A percentile compares a stretch with the other conserved stretches of the same genome.
Conservation (phyloP, 2,888 invertebrate species). For the Melieria picta region DNA sequence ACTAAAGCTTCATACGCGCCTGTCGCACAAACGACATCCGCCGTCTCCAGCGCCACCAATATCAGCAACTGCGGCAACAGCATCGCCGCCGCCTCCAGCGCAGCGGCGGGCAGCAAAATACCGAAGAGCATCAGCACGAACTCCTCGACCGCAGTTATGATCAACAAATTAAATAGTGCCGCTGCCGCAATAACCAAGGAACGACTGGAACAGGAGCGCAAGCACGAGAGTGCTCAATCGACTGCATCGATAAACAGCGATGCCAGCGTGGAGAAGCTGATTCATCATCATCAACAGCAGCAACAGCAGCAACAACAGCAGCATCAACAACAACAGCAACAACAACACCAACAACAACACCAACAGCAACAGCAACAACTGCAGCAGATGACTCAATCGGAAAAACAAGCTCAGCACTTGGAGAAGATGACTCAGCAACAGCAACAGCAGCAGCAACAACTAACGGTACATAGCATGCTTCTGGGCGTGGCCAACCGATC, state of each 20-base stretch:
- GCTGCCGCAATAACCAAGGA: constrained; percentile 12
- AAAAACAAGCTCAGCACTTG: constrained; percentile 56
- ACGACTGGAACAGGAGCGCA: constrained; percentile 7
- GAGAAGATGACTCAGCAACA: constrained; percentile 57
- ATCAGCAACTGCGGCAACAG: constrained; percentile 26
- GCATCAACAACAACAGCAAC: constrained; percentile 57
- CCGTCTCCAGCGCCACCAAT: constrained; percentile 9
- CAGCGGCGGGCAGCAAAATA: constrained; percentile 51
- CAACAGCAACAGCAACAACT: constrained; percentile 67
- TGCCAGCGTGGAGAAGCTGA: constrained; percentile 49
- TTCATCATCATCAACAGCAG: constrained; percentile 63
- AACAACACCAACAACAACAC: constrained; percentile 59
- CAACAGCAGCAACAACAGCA: constrained; percentile 66
- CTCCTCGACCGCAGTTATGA: constrained; percentile 51
- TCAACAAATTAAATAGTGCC: constrained; percentile 53
- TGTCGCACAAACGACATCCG: constrained; percentile 39
- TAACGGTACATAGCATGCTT: constrained; percentile 70
- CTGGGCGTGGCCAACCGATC: constrained; percentile 66
- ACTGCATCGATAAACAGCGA: constrained; percentile 5
- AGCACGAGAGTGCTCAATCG: neutral
- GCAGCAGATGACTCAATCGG: constrained; percentile 36
- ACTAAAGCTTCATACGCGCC: constrained; percentile 40
- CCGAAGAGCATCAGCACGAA: constrained; percentile 53
- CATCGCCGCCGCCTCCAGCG: constrained; percentile 30
- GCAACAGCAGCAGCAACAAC: constrained; percentile 67